phyloP scores from a whole-genome alignment of 2,888 invertebrate species.

The Villa cingulata region DNA sequence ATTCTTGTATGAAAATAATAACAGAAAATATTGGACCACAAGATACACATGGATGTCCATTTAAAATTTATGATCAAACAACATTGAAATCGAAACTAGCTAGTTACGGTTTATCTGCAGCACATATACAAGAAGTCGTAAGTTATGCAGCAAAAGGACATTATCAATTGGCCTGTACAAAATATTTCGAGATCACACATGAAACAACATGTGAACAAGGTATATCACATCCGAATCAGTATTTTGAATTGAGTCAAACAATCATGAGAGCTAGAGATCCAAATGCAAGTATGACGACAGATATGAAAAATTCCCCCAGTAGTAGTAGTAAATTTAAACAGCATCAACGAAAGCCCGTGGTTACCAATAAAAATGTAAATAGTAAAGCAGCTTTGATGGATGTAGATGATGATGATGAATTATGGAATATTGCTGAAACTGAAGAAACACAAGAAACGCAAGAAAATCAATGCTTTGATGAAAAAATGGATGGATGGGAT shows the following conservation, averaged over 20 bases:
- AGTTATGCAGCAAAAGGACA: slow-evolving; percentile 62
- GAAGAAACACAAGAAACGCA: slow-evolving; percentile 16
- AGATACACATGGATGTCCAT: slow-evolving; percentile 89
- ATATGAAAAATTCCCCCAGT: slow-evolving; percentile 1
- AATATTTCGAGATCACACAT: slow-evolving; percentile 67
- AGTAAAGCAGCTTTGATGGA: slow-evolving; percentile 14
- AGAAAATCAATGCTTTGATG: background rate
- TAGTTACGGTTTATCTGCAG: slow-evolving; percentile 47
- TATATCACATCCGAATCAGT: slow-evolving; percentile 85
- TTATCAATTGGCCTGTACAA: slow-evolving; percentile 79
- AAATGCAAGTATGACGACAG: slow-evolving; percentile 3
- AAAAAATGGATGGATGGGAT: slow-evolving; percentile 6
- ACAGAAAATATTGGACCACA: slow-evolving; percentile 51
- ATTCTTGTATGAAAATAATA: slow-evolving; percentile 86
- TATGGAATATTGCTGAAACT: slow-evolving; percentile 32
- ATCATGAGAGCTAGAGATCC: slow-evolving; percentile 31
- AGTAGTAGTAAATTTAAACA: background rate
- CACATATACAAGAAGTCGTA: slow-evolving; percentile 56
- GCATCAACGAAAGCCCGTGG: slow-evolving; percentile 17
- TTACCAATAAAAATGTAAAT: slow-evolving; percentile 6
- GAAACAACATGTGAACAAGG: slow-evolving; percentile 48
- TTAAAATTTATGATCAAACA: slow-evolving; percentile 60
- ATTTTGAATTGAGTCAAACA: slow-evolving; percentile 68
- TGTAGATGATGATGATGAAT: slow-evolving; percentile 31
- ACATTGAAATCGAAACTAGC: slow-evolving; percentile 58